Evolutionary conservation across 2,888 invertebrate genomes (phyloP), one percentile per base, ranked within the genome.

Genomic region (Capitulum mitella): DNA sequence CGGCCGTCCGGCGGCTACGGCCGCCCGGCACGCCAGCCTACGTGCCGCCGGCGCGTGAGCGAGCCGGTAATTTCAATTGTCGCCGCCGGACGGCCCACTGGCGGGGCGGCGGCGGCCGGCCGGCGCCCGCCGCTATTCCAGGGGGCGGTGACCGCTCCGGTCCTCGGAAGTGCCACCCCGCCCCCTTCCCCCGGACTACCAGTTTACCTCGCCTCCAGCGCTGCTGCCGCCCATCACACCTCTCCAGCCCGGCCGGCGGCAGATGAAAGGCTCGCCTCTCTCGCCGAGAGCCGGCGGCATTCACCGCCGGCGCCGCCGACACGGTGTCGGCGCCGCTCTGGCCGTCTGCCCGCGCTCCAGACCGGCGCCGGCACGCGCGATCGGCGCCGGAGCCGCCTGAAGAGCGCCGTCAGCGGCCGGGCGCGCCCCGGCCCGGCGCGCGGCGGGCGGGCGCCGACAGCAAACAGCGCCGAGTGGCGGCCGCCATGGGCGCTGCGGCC

Each of bases 11-110:
- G 22, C 26, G 37, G 29, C 26, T 26, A 70, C 70, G 70, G 26
- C 26, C 40, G 26, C 70, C 10, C 19, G 1, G 40, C 70, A 70
- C 70, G 70, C 37, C 37, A 70, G 26, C 70, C 19, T 16, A 8
- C 37, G 70, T 64, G 64, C 64, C 40, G 40, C 8, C 37, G 70
- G 26, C 12, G 19, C 8, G 64, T 34, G 14, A 22, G 34, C 29
- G 64, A 12, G 10, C 64, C 64, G 64, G 64, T 34, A 64, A 34
- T 34, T 32, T 64, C 64, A 61, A 61, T 61, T 64, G 64, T 34
- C 64, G 64, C 64, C 51, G 51, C 51, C 29, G 64, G 34, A 10
- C 19, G 34, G 34, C 34, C 34, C 32, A 16, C 64, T 34, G 12
- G 58, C 58, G 58, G 10, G 10, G 29, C n/a, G 58, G 58, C n/a